phyloP scores from a whole-genome alignment of 2,888 invertebrate species.

The Petrolisthes manimaculis region DNA sequence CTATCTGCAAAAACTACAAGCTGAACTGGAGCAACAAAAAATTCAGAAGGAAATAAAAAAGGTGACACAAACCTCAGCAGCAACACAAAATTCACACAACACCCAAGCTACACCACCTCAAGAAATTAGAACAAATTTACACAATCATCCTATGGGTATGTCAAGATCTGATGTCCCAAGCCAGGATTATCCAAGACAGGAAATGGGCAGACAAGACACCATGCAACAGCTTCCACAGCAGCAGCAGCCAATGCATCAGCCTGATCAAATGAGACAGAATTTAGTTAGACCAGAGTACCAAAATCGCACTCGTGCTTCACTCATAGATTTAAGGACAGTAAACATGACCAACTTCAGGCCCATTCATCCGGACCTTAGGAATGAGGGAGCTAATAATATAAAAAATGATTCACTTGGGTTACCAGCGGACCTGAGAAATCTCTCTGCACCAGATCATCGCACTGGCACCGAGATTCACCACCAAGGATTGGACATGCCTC shows the following conservation, averaged over 20 bases:
- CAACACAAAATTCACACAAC: conserved; percentile 24
- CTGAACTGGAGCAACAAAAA: conserved; percentile 40
- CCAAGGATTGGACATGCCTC: conserved; percentile 32
- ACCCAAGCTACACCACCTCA: conserved; percentile 24
- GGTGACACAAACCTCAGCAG: conserved; percentile 20
- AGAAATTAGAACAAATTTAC: conserved; percentile 5
- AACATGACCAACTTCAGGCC: conserved; percentile 32
- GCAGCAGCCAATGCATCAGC: conserved; percentile 18
- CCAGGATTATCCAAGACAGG: conserved; percentile 35
- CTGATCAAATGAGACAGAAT: conserved; percentile 22
- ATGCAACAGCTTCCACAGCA: conserved; percentile 33
- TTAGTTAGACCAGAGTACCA: background rate
- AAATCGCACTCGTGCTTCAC: conserved; percentile 31
- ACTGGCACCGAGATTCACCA: conserved; percentile 28
- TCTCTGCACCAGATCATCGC: conserved; percentile 16
- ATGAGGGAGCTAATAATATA: conserved; percentile 18
- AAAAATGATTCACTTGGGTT: conserved; percentile 18
- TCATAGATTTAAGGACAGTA: conserved; percentile 30
- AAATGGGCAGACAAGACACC: conserved; percentile 28
- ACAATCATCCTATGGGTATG: conserved; percentile 28
- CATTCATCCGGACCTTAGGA: conserved; percentile 25
- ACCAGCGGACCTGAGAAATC: conserved; percentile 30
- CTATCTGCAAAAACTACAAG: conserved; percentile 41
- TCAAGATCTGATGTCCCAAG: conserved; percentile 26
- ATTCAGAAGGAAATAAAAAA: conserved; percentile 48